These are phyloP conservation scores for Anastatus disparis DNA, from an alignment of 1,140 invertebrate genomes.

Conservation along the genomic window DNA sequence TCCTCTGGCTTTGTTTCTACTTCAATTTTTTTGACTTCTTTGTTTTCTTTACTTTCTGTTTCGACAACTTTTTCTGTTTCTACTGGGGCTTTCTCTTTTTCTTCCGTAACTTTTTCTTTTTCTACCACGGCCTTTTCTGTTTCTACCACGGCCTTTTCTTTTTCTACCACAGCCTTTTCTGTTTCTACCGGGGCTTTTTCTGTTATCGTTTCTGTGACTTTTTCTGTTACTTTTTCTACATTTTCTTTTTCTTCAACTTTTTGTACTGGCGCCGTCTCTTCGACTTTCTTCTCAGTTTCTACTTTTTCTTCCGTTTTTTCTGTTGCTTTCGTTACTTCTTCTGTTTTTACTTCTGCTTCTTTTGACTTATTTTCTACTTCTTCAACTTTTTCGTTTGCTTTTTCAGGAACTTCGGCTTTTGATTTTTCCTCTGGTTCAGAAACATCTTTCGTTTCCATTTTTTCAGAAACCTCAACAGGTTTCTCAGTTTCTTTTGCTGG, in stretches of 20 bases:
- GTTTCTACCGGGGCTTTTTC: slow-evolving; percentile 44
- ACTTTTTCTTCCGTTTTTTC: slow-evolving; percentile 18
- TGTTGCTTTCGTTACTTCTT: slow-evolving; percentile 14
- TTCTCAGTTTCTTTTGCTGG: slow-evolving; percentile 41
- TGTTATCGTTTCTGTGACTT: slow-evolving; percentile 18
- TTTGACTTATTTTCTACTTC: background rate
- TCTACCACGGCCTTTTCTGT: slow-evolving; percentile 11
- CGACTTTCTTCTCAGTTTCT: slow-evolving; percentile 7
- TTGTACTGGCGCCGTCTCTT: background rate
- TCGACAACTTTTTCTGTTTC: background rate
- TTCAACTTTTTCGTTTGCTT: too few species aligned
- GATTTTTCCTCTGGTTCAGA: slow-evolving; percentile 16
- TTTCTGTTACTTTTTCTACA: slow-evolving; percentile 33
- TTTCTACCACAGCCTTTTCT: slow-evolving; percentile 30
- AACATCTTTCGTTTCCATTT: slow-evolving; percentile 12
- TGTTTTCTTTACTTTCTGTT: background rate
- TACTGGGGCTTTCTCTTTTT: background rate
- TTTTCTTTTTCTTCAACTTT: slow-evolving; percentile 4
- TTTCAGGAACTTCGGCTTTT: slow-evolving; percentile 20
- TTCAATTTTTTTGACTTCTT: slow-evolving; percentile 21
- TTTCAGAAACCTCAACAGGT: slow-evolving; percentile 40
- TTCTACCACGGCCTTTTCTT: slow-evolving; percentile 13
- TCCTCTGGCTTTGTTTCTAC: slow-evolving; percentile 41
- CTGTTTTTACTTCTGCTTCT: slow-evolving; percentile 30
- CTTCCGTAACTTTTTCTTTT: slow-evolving; percentile 19